Conservation (phyloP, 2,113 vertebrate genomes). For the Fregata magnificens region DNA sequence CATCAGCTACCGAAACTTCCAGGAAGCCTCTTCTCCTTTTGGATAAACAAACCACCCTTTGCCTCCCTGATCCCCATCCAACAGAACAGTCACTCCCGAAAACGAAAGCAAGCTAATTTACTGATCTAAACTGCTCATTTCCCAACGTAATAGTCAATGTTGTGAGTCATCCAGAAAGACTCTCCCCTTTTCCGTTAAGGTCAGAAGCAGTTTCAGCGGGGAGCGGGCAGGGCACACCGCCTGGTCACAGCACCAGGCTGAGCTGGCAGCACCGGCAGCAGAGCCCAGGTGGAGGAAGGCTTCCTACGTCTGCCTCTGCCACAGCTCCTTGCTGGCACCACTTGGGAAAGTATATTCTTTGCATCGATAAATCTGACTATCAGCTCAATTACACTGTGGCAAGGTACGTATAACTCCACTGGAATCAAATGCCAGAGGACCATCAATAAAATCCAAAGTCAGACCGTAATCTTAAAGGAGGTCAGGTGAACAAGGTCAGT, state of each 20-base stretch:
- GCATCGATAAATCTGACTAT: not conserved
- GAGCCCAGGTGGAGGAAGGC: not conserved
- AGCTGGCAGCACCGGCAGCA: not conserved
- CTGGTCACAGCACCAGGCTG: not conserved
- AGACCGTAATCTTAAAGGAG: not conserved
- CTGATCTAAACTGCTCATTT: not conserved
- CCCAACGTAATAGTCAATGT: not conserved
- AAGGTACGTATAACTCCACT: not conserved
- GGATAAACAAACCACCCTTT: not conserved
- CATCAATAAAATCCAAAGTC: not conserved
- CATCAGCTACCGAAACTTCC: not conserved
- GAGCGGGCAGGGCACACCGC: not conserved
- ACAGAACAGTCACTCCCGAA: not conserved
- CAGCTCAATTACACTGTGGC: not conserved
- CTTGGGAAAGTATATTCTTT: not conserved
- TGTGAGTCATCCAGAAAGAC: slow-evolving; percentile 9
- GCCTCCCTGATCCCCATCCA: not conserved
- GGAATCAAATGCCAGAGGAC: not conserved
- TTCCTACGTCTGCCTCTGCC: not conserved
- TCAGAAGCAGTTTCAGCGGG: not conserved
- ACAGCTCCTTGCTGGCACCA: not conserved
- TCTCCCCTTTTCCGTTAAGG: not conserved
- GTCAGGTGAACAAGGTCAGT: not conserved
- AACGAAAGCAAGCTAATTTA: not conserved
- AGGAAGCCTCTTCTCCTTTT: not conserved